phyloP scores from a whole-genome alignment of 2,113 vertebrate genomes.

The Percina caprodes region DNA sequence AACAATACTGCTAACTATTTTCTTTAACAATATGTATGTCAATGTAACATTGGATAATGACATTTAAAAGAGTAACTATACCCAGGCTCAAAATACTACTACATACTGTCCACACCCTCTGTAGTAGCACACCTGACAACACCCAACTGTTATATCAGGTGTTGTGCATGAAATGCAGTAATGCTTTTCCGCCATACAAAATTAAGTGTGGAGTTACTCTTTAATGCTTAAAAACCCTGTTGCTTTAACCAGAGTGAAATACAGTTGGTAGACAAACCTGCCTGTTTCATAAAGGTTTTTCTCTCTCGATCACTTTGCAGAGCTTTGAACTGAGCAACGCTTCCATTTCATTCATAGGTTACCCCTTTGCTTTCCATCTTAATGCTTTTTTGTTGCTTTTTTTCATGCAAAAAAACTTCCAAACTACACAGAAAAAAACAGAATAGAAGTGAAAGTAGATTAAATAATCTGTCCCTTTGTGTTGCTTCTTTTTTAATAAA shows the following conservation, averaged over 20 bases:
- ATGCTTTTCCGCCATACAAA: not conserved
- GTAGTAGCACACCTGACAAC: not conserved
- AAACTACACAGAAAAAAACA: constrained; percentile 22
- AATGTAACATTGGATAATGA: not conserved
- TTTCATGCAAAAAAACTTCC: constrained; percentile 50
- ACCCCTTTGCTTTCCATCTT: not conserved
- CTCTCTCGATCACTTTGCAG: not conserved
- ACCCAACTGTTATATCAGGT: not conserved
- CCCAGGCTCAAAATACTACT: not conserved
- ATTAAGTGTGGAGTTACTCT: not conserved
- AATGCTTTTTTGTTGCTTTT: constrained; percentile 21
- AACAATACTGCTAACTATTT: not conserved
- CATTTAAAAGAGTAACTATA: not conserved
- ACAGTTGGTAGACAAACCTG: not conserved
- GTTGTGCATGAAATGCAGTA: not conserved
- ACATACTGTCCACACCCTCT: not conserved
- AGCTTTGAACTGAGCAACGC: constrained; percentile 15
- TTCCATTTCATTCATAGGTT: not conserved
- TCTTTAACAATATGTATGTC: not conserved
- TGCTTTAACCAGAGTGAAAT: not conserved
- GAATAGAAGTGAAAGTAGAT: constrained; percentile 11
- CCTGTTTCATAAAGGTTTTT: not conserved
- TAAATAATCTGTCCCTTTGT: not conserved
- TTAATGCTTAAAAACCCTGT: not conserved
- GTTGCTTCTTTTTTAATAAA: constrained; percentile 43